These are phyloP conservation scores for Hypomesus transpacificus DNA, from an alignment of 2,113 vertebrate genomes.

Conservation along the genomic window DNA sequence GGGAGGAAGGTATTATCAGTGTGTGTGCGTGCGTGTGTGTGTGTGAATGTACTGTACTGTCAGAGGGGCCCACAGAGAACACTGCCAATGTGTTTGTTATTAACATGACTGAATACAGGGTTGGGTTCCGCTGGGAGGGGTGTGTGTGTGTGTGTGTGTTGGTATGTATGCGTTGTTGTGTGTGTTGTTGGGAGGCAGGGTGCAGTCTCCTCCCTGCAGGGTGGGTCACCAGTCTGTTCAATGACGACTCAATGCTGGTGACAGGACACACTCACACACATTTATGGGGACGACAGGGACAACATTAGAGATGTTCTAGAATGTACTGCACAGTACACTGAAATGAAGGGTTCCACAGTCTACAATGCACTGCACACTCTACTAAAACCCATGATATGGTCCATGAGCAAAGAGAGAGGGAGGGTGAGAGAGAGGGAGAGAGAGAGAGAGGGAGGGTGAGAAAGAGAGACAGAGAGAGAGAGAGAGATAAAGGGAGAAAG, in stretches of 20 bases:
- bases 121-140: slow-evolving; percentile 48
- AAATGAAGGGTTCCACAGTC: too few relatives aligned
- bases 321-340: slow-evolving; percentile 12
- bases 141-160: slow-evolving; percentile 23
- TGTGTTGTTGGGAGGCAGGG: too few relatives aligned
- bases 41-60: slow-evolving; percentile 4
- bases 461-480: too few relatives aligned
- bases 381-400: neutral
- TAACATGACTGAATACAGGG: slow-evolving; percentile 60
- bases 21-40: neutral
- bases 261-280: slow-evolving; percentile 22
- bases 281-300: neutral
- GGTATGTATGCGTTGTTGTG: too few relatives aligned
- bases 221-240: too few relatives aligned
- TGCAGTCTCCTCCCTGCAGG: too few relatives aligned
- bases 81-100: slow-evolving; percentile 65
- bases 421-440: neutral
- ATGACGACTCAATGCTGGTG: slow-evolving; percentile 9
- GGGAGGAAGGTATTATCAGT: neutral
- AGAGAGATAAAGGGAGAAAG: too few relatives aligned
- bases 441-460: too few relatives aligned
- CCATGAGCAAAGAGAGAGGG: neutral
- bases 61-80: neutral
- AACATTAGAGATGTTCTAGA: too few relatives aligned
- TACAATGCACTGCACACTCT: slow-evolving; percentile 4